Conservation (phyloP, 2,113 vertebrate species). For the Carettochelys insculpta region DNA sequence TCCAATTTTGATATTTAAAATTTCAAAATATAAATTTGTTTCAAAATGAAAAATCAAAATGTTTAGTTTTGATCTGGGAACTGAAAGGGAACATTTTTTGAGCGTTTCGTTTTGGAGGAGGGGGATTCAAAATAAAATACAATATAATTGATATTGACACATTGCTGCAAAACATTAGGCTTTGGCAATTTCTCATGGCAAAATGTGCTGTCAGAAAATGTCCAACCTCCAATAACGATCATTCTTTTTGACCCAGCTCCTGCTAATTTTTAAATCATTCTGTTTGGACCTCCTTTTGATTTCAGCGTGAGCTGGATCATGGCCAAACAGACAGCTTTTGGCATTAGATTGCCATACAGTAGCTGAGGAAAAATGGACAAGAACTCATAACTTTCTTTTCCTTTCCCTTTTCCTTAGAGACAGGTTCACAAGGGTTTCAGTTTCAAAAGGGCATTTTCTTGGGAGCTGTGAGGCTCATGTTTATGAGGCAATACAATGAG, state of each 20-base stretch:
- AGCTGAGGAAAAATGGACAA: conserved; percentile 12
- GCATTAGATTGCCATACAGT: neutral
- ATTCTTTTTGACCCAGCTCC: neutral
- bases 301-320: neutral
- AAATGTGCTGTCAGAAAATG: neutral
- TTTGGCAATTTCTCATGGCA: neutral
- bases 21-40: neutral
- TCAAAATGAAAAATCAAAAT: neutral
- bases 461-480: neutral
- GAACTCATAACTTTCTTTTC: neutral
- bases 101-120: neutral
- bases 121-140: neutral
- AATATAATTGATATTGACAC: neutral
- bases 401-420: conserved; percentile 40
- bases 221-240: neutral
- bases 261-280: neutral
- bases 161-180: neutral
- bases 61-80: neutral
- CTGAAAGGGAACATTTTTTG: neutral
- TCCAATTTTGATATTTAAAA: neutral
- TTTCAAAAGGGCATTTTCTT: conserved; percentile 50
- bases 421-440: neutral
- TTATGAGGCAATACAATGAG: neutral
- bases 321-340: neutral
- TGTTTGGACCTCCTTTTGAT: neutral